These are phyloP conservation scores for Coturnix japonica DNA, from an alignment of 2,113 vertebrate species.

Conservation along the genomic window DNA sequence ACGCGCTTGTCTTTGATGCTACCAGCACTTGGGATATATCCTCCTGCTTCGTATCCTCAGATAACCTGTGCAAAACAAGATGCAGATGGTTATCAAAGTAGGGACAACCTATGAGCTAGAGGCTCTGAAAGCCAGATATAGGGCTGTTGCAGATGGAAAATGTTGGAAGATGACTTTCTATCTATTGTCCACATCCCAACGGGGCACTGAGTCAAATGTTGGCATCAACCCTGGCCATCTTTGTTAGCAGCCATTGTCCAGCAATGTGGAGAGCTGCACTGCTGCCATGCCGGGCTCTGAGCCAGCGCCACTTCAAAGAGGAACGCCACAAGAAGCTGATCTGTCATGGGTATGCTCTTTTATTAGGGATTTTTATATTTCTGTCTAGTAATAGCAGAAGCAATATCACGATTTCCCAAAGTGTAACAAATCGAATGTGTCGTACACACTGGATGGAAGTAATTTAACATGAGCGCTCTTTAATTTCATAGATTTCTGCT, in stretches of 20 bases:
- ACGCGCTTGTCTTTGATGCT: not conserved
- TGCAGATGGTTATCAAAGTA: not conserved
- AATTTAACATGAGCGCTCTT: constrained; percentile 69
- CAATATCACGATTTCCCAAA: constrained; percentile 53
- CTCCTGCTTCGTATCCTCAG: not conserved
- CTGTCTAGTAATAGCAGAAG: constrained; percentile 50
- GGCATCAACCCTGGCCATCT: not conserved
- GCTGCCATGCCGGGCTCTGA: constrained; percentile 17
- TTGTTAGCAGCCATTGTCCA: constrained; percentile 23
- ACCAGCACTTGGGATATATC: not conserved
- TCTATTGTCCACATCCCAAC: not conserved
- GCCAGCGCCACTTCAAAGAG: constrained; percentile 68
- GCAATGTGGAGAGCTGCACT: not conserved
- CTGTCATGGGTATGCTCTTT: constrained; percentile 70
- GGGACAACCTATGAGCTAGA: not conserved
- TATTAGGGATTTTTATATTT: constrained; percentile 72
- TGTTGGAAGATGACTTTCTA: not conserved
- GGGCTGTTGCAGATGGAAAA: not conserved
- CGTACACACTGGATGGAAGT: constrained; percentile 66
- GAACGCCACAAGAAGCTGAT: constrained; percentile 55
- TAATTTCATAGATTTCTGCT: constrained; percentile 72
- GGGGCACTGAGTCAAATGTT: not conserved
- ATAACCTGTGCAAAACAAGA: not conserved
- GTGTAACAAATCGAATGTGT: constrained; percentile 70
- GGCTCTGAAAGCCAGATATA: not conserved